Evolutionary conservation across 1,140 invertebrate species (phyloP), one percentile per base, ranked within the genome.

Genomic region (Prorops nasuta): DNA sequence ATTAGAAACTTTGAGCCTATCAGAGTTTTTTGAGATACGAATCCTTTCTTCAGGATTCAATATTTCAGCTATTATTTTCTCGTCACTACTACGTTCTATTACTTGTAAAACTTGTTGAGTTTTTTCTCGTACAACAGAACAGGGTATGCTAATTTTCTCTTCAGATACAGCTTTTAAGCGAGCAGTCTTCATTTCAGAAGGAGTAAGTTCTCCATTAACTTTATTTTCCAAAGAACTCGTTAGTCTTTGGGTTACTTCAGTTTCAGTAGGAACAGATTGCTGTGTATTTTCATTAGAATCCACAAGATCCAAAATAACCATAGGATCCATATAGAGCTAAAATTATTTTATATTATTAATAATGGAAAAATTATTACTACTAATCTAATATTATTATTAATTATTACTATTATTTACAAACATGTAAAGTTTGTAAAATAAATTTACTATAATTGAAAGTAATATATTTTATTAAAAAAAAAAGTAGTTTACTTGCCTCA

Each of bases 21-120:
- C 71, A 31, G 72, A 67, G 66, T 58, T 70, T 36, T 69, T 72
- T 24, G 71, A 60, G 44, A 69, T 44, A 56, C 63, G 61, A 54
- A 71, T 60, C 20, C 66, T 56, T 38, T 74, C 67, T 45, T 69
- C 69, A 17, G 68, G 72, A 15, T 69, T 69, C 8, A 74, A 56
- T 43, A 74, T 74, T 37, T 72, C 72, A 7, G 72, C 71, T 45
- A 73, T 74, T 20, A 74, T 74, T 21, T 70, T 71, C 44, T 75
- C 72, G 14, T 74, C 72, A 37, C 63, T 74, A 15, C 56, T 55
- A 16, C 64, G 64, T 37, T 63, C 66, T 17, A 24, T 44, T 54
- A 6, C 49, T 3, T 24, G 37, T 15, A 21, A 15, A 15, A 41
- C 20, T 10, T 56, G 50, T 35, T 48, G 48, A 7, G 49, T 22